Evolutionary conservation across 2,113 vertebrate species (phyloP).

Genomic region (Hiodon alosoides): DNA sequence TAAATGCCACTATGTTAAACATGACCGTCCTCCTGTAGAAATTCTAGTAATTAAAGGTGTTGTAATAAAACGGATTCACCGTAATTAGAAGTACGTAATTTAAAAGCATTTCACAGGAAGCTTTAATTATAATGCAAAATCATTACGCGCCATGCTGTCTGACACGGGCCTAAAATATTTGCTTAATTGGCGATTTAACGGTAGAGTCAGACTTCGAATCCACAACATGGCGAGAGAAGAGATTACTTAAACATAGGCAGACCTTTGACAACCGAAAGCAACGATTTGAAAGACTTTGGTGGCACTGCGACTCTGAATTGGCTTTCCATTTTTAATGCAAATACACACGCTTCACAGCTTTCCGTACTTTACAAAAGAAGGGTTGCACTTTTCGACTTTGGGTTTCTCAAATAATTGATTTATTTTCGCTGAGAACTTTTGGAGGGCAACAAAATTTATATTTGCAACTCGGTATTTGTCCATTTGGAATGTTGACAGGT

Average conservation of each 20-base stretch:
- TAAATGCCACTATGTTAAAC: neutral
- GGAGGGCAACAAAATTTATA: too few species aligned
- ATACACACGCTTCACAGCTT: constrained; percentile 1
- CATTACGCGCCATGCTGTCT: constrained; percentile 35
- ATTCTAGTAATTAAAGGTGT: neutral
- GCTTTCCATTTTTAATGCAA: neutral
- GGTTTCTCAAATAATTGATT: neutral
- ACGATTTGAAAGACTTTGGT: neutral
- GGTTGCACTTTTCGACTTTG: neutral
- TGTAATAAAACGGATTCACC: neutral
- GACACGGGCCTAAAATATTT: constrained; percentile 39
- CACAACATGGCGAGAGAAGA: constrained; percentile 45
- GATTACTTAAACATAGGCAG: constrained; percentile 27
- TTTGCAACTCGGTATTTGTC: too few species aligned
- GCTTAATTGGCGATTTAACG: constrained; percentile 30
- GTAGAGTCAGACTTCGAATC: constrained; percentile 41
- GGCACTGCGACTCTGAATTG: neutral
- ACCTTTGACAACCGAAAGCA: constrained; percentile 31
- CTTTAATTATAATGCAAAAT: constrained; percentile 38
- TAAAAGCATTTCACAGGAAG: neutral
- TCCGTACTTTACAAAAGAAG: neutral
- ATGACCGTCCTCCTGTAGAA: too few species aligned
- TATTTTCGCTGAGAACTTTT: neutral
- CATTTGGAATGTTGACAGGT: too few species aligned
- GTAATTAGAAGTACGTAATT: neutral